A percentile compares a stretch with the other conserved stretches of the same genome.
Conservation (phyloP, 2,113 vertebrate genomes). For the Paradoxurus hermaphroditus region DNA sequence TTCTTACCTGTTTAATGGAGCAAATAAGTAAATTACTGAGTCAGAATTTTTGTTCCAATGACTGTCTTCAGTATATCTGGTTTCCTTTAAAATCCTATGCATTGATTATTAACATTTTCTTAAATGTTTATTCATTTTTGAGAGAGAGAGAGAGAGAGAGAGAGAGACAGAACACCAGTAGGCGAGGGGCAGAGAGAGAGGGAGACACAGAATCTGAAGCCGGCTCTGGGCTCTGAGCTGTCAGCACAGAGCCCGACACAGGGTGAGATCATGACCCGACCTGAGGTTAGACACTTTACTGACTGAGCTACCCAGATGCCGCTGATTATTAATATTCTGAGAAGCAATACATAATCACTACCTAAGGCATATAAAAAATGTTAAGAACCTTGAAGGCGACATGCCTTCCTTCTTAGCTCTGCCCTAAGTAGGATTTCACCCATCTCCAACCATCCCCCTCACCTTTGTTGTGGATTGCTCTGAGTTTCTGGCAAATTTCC, state of each 20-base stretch:
- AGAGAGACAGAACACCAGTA: no score
- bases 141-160: no score
- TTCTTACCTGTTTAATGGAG: neutral
- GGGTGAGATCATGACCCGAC: no score
- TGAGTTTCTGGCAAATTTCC: neutral
- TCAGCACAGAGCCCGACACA: no score
- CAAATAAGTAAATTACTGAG: neutral
- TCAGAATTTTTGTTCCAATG: neutral
- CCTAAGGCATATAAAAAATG: neutral
- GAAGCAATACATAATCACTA: neutral
- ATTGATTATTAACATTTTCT: neutral
- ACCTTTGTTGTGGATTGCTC: accelerated
- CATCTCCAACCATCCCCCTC: neutral
- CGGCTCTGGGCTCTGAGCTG: no score
- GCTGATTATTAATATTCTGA: neutral
- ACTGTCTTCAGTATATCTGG: neutral
- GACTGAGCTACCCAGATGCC: no score
- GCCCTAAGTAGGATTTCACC: neutral
- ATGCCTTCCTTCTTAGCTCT: neutral
- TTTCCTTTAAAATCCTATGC: neutral
- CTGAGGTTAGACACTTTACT: no score
- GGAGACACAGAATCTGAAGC: no score
- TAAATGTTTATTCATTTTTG: no score
- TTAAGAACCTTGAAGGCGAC: neutral
- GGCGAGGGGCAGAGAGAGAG: no score